Base-by-base conservation (phyloP, 2,113 vertebrate genomes). In the Barnardius zonarius region DNA sequence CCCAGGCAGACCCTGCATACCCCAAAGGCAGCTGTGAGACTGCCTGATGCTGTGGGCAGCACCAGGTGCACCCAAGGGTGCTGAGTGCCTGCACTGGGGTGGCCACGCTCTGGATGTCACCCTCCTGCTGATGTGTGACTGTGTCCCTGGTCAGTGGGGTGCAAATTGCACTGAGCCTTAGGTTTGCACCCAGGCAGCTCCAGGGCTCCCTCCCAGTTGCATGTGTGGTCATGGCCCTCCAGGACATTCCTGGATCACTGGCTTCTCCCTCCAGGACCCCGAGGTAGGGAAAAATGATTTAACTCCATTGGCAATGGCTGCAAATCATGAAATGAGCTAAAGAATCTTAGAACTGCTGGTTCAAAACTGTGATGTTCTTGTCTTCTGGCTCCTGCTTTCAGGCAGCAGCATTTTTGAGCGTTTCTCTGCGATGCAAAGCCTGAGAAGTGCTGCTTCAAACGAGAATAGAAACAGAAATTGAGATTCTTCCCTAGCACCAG, bases 341-440 rank as follows among this genome's bases (percentile, higher is more conserved):
- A 86, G 75, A 39, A 83, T 48, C 41, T 49, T 55, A 90, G 51
- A 77, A 54, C 54, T 37, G 28, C 30, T 37, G 41, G 28, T 59
- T 35, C 10, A 41, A 85, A 90, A 30, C 90, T 35, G 55, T 33
- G 54, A 49, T 67, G 76, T 43, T 83, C 67, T 88, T 10, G 28
- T 77, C 49, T 84, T 90, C 90, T 91, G 96, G 91, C 91, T 83
- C 64, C 49, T 43, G 64, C 28, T 91, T 86, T 90, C 72, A 88
- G 63, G 72, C 94, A 83, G 69, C 54, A 72, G 28, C 31, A 33
- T 72, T 83, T 90, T 48, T 61, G 54, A 77, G 79, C 31, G 4
- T 52, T 83, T 35, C 61, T 86, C 48, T 68, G 77, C 30, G 78
- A 76, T 23, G 79, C 57, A 64, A 86, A 81, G 68, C 41, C 37